These are phyloP conservation scores for Rhamphomyia laevipes DNA, from an alignment of 2,888 invertebrate species.

Conservation along the genomic window DNA sequence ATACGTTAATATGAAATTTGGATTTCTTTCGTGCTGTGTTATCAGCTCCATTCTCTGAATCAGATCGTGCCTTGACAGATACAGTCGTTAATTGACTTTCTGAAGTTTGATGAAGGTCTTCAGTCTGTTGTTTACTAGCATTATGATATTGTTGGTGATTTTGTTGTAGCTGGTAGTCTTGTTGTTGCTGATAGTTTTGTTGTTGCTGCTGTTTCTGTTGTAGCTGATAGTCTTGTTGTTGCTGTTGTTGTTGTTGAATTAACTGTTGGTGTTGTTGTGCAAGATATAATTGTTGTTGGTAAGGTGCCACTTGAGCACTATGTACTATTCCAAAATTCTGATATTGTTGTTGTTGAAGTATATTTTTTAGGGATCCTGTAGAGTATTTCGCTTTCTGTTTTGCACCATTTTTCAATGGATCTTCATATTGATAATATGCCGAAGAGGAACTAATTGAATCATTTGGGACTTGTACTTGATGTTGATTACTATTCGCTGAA, in stretches of 20 bases:
- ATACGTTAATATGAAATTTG: no score
- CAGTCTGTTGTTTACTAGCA: no score
- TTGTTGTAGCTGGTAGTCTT: background rate
- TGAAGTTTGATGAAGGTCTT: no score
- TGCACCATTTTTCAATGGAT: no score
- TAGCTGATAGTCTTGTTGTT: background rate
- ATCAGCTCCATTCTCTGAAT: background rate
- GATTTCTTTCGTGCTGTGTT: no score
- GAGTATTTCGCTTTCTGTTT: no score
- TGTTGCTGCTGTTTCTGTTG: constrained; percentile 3
- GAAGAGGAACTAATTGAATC: no score
- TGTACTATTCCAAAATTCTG: background rate
- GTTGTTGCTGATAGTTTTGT: constrained; percentile 5
- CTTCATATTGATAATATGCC: no score
- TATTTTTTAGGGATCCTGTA: no score
- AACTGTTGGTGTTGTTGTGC: constrained; percentile 2
- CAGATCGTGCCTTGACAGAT: no score
- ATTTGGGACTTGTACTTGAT: background rate
- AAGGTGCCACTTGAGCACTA: background rate
- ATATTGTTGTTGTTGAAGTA: constrained; percentile 6
- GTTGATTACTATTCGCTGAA: constrained; percentile 13
- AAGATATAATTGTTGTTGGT: background rate
- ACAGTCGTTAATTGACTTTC: no score
- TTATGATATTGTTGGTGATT: background rate
- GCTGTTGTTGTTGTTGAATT: constrained; percentile 13